Percentiles rank a stretch among this genome's conserved stretches.
Conservation (phyloP, 2,797 vertebrate species). For the Sarcophilus harrisii region DNA sequence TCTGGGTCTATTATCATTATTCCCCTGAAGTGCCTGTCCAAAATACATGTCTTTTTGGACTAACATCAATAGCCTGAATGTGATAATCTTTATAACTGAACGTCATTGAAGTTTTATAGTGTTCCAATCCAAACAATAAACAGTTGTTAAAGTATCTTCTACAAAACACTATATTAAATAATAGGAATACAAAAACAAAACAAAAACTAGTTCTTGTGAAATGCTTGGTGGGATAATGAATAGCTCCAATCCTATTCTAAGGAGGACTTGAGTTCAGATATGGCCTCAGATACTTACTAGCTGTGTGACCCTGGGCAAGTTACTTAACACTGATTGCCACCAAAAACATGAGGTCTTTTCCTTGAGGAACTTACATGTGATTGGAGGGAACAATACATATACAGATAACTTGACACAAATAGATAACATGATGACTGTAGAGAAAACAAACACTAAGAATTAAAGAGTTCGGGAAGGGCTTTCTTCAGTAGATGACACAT, state of each 20-base stretch:
- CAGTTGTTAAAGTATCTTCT: background rate
- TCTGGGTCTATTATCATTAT: background rate
- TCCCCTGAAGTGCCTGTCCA: background rate
- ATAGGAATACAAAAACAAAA: background rate
- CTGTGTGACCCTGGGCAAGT: too few species aligned
- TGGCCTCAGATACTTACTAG: too few species aligned
- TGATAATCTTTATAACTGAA: background rate
- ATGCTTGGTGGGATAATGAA: background rate
- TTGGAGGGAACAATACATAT: background rate
- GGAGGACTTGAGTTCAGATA: too few species aligned
- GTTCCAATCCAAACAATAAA: background rate
- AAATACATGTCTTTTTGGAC: background rate
- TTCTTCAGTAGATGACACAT: background rate
- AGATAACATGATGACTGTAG: background rate
- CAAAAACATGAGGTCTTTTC: background rate
- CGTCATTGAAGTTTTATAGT: background rate
- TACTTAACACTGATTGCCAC: too few species aligned
- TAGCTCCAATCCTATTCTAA: background rate
- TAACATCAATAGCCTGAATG: background rate
- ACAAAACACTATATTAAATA: background rate
- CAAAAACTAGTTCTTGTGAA: background rate
- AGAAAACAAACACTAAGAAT: background rate
- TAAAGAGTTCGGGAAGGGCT: background rate
- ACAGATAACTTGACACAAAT: background rate
- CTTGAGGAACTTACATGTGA: background rate